phyloP scores from a whole-genome alignment of 2,113 vertebrate species.

The Leptobrachium leishanense region DNA sequence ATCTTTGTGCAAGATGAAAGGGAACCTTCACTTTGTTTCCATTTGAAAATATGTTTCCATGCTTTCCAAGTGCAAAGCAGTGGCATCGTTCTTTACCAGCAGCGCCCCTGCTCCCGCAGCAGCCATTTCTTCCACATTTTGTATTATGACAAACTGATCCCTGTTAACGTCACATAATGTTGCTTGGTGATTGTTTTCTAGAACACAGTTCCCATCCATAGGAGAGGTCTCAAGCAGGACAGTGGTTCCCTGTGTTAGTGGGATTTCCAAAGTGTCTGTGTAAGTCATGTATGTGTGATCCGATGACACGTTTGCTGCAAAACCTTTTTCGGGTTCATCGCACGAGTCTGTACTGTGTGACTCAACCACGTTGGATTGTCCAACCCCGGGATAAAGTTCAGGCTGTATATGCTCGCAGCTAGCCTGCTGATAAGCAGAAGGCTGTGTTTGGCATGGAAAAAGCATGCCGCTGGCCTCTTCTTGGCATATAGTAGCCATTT shows the following conservation, averaged over 20 bases:
- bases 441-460: neutral
- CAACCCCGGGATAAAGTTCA: neutral
- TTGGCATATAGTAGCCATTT: neutral
- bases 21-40: constrained; percentile 59
- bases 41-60: constrained; percentile 75
- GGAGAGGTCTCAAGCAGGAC: neutral
- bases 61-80: constrained; percentile 73
- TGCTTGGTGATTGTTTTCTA: neutral
- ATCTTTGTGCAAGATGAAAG: constrained; percentile 56
- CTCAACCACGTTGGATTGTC: constrained; percentile 6
- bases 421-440: neutral
- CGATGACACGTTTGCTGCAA: no score
- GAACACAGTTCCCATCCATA: neutral
- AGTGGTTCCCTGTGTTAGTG: neutral
- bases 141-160: constrained; percentile 71
- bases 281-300: neutral
- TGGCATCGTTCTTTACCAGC: constrained; percentile 69
- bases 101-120: constrained; percentile 35
- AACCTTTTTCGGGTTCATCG: no score
- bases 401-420: neutral
- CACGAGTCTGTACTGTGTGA: constrained; percentile 40
- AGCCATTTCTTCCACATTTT: constrained; percentile 69
- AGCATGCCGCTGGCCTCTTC: neutral
- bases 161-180: constrained; percentile 31
- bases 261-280: neutral